These are phyloP conservation scores for Rafetus swinhoei DNA, from an alignment of 2,113 vertebrate genomes.

Conservation along the genomic window DNA sequence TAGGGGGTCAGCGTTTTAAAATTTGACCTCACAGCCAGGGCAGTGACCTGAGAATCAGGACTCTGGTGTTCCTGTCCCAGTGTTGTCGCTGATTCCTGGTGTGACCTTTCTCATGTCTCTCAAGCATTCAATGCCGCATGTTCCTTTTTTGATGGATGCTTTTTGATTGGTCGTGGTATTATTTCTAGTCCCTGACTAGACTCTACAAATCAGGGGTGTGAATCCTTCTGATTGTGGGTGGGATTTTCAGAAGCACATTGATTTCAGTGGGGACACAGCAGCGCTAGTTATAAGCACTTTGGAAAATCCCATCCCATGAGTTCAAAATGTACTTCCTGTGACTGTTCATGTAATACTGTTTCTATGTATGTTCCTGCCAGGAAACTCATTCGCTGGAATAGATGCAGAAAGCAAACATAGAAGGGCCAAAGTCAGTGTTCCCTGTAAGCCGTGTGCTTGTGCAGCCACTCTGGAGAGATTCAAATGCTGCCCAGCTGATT, in stretches of 20 bases:
- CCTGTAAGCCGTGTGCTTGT: no score
- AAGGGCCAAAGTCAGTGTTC: not conserved
- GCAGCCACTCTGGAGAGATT: no score
- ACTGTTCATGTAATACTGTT: not conserved
- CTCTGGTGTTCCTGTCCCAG: not conserved
- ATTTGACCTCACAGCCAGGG: not conserved
- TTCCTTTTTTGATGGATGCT: not conserved
- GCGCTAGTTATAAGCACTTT: not conserved
- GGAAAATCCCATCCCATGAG: not conserved
- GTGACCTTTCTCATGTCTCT: not conserved
- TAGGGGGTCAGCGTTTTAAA: not conserved
- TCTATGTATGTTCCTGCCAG: fast-evolving
- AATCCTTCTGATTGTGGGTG: not conserved
- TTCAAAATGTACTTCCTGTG: not conserved
- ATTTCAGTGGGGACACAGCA: not conserved
- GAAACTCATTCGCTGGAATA: not conserved
- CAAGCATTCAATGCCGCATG: not conserved
- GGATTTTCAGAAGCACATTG: not conserved
- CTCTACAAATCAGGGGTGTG: not conserved
- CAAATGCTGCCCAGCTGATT: no score
- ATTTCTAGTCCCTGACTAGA: not conserved
- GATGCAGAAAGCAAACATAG: not conserved
- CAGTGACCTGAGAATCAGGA: not conserved
- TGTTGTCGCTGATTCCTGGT: fast-evolving
- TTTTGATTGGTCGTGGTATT: not conserved